These are phyloP conservation scores for Octopus bimaculoides DNA, from an alignment of 1,140 invertebrate genomes.

Conservation along the genomic window DNA sequence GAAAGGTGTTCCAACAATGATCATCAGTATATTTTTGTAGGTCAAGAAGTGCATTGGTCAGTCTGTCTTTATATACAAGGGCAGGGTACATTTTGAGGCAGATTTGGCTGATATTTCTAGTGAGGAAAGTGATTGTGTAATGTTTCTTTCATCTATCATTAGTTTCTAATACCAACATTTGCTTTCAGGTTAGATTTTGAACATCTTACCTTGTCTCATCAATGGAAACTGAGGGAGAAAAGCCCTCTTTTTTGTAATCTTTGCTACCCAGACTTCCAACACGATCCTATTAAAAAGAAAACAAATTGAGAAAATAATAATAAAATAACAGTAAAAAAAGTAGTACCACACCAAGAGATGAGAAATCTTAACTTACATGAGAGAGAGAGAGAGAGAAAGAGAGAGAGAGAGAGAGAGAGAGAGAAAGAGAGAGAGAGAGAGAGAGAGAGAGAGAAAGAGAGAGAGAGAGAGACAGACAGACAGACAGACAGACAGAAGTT, in stretches of 20 bases:
- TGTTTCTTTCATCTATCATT: too few species aligned
- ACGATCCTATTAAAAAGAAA: conserved; percentile 25
- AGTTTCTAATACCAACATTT: too few species aligned
- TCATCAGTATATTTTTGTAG: too few species aligned
- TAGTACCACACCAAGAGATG: background rate
- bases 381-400: background rate
- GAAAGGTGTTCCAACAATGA: too few species aligned
- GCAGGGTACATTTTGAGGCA: too few species aligned
- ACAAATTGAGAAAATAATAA: background rate
- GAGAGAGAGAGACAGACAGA: too few species aligned
- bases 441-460: background rate
- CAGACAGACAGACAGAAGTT: too few species aligned
- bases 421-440: background rate
- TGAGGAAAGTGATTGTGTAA: too few species aligned
- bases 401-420: background rate
- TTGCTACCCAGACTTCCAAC: conserved; percentile 28
- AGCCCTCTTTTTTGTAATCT: background rate
- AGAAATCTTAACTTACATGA: background rate
- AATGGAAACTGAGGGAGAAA: background rate
- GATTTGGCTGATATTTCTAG: too few species aligned
- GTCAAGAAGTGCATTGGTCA: too few species aligned
- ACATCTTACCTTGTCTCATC: background rate
- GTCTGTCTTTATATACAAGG: too few species aligned
- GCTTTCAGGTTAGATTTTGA: too few species aligned
- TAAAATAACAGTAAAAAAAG: background rate